A percentile compares a stretch with the other conserved stretches of the same genome.
These are phyloP conservation scores for Heliconius hermathena DNA, from an alignment of 1,140 invertebrate species.

Conservation along the genomic window DNA sequence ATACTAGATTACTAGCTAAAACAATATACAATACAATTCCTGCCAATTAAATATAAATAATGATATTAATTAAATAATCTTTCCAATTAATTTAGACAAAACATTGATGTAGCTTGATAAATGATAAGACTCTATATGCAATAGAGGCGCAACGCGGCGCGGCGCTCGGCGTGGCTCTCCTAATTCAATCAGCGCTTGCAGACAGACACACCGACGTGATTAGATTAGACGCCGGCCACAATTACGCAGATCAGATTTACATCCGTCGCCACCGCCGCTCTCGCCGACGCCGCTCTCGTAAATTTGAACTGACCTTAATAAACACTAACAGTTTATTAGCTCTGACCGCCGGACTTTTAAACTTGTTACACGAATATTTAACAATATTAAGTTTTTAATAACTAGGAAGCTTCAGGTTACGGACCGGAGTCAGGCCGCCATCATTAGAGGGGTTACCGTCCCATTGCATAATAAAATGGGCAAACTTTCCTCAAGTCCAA, in stretches of 20 bases:
- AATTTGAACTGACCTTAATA: conserved; percentile 28
- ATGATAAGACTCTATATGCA: conserved; percentile 41
- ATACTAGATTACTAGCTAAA: background rate
- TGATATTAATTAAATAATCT: background rate
- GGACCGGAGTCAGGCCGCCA: conserved; percentile 67
- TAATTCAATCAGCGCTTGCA: conserved; percentile 74
- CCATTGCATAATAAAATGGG: conserved; percentile 81
- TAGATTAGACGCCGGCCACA: conserved; percentile 77
- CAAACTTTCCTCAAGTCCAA: conserved; percentile 80
- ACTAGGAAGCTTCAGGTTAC: conserved; percentile 59
- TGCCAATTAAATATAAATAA: background rate
- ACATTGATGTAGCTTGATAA: conserved; percentile 46
- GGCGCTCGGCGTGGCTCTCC: conserved; percentile 49
- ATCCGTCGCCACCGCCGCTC: conserved; percentile 48
- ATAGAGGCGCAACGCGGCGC: conserved; percentile 39
- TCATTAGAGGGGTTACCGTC: conserved; percentile 78
- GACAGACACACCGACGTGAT: conserved; percentile 72
- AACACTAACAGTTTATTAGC: conserved; percentile 33
- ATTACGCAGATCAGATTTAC: conserved; percentile 79
- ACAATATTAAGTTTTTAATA: conserved; percentile 63
- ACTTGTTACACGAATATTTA: conserved; percentile 49
- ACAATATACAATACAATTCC: background rate
- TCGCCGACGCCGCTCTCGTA: conserved; percentile 22
- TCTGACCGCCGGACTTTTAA: conserved; percentile 17
- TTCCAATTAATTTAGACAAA: conserved; percentile 38